Conservation (phyloP, 2,888 invertebrate species). For the Tricholauxania praeusta region DNA sequence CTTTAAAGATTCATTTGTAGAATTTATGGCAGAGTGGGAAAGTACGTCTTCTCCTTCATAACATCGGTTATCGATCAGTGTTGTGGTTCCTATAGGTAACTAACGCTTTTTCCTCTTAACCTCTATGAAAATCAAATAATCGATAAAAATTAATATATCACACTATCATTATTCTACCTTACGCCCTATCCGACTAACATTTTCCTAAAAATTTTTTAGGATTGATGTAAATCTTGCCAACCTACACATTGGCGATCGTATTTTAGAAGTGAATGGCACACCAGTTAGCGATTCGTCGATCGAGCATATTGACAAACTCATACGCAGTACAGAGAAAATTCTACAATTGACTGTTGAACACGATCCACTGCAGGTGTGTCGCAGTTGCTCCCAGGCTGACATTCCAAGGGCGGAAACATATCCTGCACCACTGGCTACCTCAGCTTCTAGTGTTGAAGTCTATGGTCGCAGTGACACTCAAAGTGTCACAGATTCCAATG, state of each 20-base stretch:
- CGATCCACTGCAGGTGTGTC: slow-evolving; percentile 81
- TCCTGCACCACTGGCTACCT: slow-evolving; percentile 57
- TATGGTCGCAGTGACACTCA: slow-evolving; percentile 48
- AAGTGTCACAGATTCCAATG: slow-evolving; percentile 50
- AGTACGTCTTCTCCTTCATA: slow-evolving; percentile 78
- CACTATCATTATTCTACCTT: no score
- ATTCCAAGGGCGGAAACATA: slow-evolving; percentile 52
- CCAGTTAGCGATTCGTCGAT: slow-evolving; percentile 85
- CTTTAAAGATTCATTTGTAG: slow-evolving; percentile 69
- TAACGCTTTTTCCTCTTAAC: background rate
- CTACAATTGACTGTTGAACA: slow-evolving; percentile 91
- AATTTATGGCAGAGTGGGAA: slow-evolving; percentile 76
- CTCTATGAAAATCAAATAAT: background rate
- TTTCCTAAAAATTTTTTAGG: slow-evolving; percentile 68
- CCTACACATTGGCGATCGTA: slow-evolving; percentile 91
- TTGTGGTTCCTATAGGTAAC: slow-evolving; percentile 79
- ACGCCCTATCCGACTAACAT: background rate
- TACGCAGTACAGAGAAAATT: slow-evolving; percentile 78
- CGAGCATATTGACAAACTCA: slow-evolving; percentile 81
- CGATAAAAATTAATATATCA: background rate
- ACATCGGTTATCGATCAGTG: slow-evolving; percentile 79
- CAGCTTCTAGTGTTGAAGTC: slow-evolving; percentile 60
- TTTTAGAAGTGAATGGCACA: slow-evolving; percentile 92
- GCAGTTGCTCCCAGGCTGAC: slow-evolving; percentile 70
- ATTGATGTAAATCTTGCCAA: slow-evolving; percentile 86